Percentiles rank a stretch among this genome's conserved stretches.
These are phyloP conservation scores for Dyspetes luteomarginatus DNA, from an alignment of 2,888 invertebrate genomes.

Conservation along the genomic window DNA sequence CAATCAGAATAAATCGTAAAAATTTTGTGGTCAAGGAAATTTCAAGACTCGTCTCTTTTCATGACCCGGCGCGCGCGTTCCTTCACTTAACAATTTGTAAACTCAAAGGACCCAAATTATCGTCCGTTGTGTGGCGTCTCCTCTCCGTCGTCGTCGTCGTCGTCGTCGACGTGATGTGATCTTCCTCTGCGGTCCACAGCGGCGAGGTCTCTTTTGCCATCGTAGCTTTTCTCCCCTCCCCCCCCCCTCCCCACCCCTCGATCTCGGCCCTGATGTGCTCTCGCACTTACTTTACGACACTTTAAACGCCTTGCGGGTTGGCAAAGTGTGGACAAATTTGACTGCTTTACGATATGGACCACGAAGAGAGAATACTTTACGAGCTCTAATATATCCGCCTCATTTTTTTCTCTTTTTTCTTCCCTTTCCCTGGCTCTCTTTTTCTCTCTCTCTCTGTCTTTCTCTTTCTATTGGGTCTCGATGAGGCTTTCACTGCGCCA, in stretches of 20 bases:
- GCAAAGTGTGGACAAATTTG: constrained; percentile 76
- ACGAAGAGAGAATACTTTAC: constrained; percentile 62
- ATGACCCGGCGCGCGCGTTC: constrained; percentile 48
- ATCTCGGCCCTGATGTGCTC: no score
- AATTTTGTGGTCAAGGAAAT: not conserved
- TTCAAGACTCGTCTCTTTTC: constrained; percentile 27
- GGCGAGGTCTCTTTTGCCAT: not conserved
- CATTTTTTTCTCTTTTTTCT: constrained; percentile 26
- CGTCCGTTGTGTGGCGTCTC: constrained; percentile 32
- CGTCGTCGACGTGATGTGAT: constrained; percentile 33
- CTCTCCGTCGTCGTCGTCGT: constrained; percentile 11
- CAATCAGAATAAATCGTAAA: not conserved
- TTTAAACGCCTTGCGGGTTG: constrained; percentile 72
- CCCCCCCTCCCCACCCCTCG: constrained; percentile 20
- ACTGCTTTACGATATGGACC: constrained; percentile 73
- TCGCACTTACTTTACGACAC: constrained; percentile 73
- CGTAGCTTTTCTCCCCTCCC: not conserved
- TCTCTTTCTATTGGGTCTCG: not conserved
- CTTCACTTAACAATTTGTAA: constrained; percentile 66
- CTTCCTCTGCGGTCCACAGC: constrained; percentile 26
- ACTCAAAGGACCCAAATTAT: constrained; percentile 61
- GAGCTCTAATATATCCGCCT: constrained; percentile 58
- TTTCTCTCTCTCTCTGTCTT: constrained; percentile 1
- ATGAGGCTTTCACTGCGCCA: not conserved
- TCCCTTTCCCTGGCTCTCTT: not conserved